Evolutionary conservation across 2,797 vertebrate genomes (phyloP).

Genomic region (Nyctibius grandis): DNA sequence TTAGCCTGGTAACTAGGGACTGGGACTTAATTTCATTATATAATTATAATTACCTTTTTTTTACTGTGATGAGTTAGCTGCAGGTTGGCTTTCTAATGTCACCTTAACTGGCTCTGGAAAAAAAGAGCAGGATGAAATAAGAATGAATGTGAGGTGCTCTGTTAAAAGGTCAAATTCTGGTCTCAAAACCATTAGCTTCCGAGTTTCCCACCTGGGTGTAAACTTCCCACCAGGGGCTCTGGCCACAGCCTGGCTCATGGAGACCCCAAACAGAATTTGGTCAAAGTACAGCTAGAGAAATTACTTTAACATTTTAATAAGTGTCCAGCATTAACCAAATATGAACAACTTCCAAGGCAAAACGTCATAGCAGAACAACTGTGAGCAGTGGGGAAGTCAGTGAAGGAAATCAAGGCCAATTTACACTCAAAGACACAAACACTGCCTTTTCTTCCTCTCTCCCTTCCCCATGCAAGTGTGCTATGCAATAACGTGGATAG

Average conservation of each 20-base stretch:
- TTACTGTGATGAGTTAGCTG: background rate
- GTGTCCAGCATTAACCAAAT: background rate
- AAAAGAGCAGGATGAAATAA: background rate
- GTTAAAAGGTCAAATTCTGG: background rate
- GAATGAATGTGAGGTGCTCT: accelerated
- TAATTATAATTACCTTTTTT: background rate
- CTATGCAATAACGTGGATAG: background rate
- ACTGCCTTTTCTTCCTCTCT: background rate
- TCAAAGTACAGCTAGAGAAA: background rate
- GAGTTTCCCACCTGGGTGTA: background rate
- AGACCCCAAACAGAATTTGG: background rate
- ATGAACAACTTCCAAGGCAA: background rate
- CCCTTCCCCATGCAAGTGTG: background rate
- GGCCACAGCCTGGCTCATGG: background rate
- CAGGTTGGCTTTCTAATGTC: background rate
- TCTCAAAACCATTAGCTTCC: background rate
- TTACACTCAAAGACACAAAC: background rate
- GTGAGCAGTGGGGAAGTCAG: background rate
- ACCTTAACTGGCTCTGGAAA: background rate
- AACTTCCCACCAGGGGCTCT: background rate
- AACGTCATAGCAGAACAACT: background rate
- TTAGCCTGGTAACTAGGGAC: background rate
- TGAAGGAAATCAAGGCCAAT: background rate
- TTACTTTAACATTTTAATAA: conserved; percentile 27
- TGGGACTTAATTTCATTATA: background rate